These are phyloP conservation scores for Germaria angustata DNA, from an alignment of 2,888 invertebrate genomes.

Conservation along the genomic window DNA sequence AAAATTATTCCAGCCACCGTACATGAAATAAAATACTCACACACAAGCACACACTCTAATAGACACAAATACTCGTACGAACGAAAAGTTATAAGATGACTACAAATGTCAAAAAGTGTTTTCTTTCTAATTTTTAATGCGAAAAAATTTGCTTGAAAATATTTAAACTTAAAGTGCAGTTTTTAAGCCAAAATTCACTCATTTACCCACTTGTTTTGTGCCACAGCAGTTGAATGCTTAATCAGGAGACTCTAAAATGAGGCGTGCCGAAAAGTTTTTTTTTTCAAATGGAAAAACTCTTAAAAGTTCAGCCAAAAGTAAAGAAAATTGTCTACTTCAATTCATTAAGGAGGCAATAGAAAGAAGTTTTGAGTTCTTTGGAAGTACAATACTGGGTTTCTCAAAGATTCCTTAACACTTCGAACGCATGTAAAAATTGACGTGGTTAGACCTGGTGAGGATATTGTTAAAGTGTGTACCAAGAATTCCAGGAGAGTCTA, in stretches of 20 bases:
- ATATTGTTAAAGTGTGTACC: too few species aligned
- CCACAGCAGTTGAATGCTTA: background rate
- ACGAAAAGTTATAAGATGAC: background rate
- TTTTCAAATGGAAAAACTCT: background rate
- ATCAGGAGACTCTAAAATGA: background rate
- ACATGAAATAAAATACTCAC: conserved; percentile 33
- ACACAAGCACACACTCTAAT: background rate
- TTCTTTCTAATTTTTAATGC: conserved; percentile 21
- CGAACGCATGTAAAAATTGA: too few species aligned
- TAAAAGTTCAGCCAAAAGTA: too few species aligned
- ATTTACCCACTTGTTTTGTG: background rate
- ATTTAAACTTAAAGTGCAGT: conserved; percentile 48
- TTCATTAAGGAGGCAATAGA: too few species aligned
- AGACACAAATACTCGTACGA: background rate
- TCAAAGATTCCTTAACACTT: too few species aligned
- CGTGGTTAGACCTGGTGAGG: too few species aligned
- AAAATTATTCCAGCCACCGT: conserved; percentile 59
- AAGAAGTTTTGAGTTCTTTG: too few species aligned
- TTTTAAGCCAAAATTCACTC: conserved; percentile 26
- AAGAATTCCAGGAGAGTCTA: too few species aligned
- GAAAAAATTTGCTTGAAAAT: background rate
- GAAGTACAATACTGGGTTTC: too few species aligned
- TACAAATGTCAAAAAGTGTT: conserved; percentile 51
- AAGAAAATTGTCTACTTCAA: too few species aligned
- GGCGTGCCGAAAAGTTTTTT: background rate